Conservation (phyloP, 2,888 invertebrate species). For the Spisula solida region DNA sequence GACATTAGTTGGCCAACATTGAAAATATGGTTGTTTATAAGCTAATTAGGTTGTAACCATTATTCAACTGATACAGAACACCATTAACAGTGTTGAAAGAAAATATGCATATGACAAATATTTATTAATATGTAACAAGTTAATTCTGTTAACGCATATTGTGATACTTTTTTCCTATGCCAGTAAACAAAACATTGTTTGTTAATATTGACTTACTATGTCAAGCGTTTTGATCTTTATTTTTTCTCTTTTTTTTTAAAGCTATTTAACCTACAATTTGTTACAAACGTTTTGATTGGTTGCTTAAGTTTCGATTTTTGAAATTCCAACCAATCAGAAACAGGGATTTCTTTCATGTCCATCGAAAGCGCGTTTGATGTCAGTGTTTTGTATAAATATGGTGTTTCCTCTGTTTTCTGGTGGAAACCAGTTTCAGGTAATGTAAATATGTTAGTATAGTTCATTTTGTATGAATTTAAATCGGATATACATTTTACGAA, state of each 20-base stretch:
- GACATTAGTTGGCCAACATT: too few species aligned
- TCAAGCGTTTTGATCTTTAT: not conserved
- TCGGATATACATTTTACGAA: too few species aligned
- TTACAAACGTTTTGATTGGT: not conserved
- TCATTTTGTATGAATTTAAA: too few species aligned
- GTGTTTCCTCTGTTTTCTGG: not conserved
- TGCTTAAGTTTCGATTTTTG: not conserved
- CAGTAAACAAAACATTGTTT: not conserved
- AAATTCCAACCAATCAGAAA: slow-evolving; percentile 4
- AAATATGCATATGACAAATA: too few species aligned
- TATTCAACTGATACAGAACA: too few species aligned
- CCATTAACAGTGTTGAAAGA: too few species aligned
- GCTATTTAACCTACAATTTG: not conserved
- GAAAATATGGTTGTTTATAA: too few species aligned
- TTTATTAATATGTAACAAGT: too few species aligned
- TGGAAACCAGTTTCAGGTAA: not conserved
- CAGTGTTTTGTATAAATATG: not conserved
- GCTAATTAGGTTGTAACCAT: too few species aligned
- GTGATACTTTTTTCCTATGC: not conserved
- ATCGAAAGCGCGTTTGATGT: not conserved
- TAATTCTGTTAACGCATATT: too few species aligned
- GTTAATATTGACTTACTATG: slow-evolving; percentile 2
- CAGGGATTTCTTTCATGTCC: not conserved
- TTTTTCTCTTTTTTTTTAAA: not conserved
- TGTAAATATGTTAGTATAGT: not conserved